Conservation (phyloP, 1,140 invertebrate genomes). For the Hormaphis cornu region DNA sequence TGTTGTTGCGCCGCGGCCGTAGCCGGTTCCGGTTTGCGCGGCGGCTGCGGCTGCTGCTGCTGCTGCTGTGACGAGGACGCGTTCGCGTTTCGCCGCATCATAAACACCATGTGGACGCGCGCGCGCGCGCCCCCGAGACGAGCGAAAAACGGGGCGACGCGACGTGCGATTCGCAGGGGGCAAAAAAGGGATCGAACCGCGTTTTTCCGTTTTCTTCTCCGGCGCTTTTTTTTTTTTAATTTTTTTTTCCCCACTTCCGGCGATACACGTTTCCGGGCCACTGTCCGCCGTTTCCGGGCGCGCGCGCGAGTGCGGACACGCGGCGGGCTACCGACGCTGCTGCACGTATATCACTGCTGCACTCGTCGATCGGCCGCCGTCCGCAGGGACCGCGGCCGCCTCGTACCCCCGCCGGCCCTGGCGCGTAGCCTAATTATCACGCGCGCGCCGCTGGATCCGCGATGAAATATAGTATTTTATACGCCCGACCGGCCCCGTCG, state of each 20-base stretch:
- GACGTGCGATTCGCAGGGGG: not conserved
- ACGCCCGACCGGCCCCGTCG: too few species aligned
- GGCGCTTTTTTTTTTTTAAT: too few species aligned
- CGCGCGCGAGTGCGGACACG: too few species aligned
- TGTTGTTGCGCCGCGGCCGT: conserved; percentile 51
- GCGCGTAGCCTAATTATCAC: not conserved
- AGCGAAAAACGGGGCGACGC: not conserved
- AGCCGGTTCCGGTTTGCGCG: conserved; percentile 36
- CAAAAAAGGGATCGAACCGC: too few species aligned
- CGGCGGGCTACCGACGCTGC: too few species aligned
- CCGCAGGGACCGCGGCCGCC: not conserved
- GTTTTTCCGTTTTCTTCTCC: too few species aligned
- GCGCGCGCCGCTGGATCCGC: not conserved
- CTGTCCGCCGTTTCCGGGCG: too few species aligned
- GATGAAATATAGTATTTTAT: too few species aligned
- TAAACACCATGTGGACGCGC: not conserved
- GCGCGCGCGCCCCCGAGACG: not conserved
- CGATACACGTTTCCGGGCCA: too few species aligned
- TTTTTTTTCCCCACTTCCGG: too few species aligned
- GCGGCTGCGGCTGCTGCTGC: conserved; percentile 34
- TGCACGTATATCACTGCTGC: too few species aligned
- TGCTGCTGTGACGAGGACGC: conserved; percentile 35
- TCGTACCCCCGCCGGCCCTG: not conserved
- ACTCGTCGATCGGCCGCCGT: too few species aligned
- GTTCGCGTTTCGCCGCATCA: not conserved